Conservation (phyloP, 2,797 vertebrate genomes). For the Lepus oiostolus region DNA sequence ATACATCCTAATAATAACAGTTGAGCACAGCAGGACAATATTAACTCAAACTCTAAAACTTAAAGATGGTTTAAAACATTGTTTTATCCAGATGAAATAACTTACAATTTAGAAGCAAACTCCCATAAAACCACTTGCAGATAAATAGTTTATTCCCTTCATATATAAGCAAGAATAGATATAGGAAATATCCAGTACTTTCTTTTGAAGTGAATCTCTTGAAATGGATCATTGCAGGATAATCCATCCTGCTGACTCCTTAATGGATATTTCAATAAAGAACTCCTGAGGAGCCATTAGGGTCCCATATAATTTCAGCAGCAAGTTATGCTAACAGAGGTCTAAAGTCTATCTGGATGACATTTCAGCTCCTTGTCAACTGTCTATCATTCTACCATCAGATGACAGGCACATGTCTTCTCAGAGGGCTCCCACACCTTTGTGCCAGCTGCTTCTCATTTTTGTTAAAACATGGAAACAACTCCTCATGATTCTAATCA, state of each 20-base stretch:
- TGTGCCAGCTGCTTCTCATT: background rate
- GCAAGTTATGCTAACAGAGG: background rate
- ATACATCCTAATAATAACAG: slow-evolving; percentile 26
- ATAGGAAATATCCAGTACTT: background rate
- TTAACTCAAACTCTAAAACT: slow-evolving; percentile 53
- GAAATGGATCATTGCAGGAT: slow-evolving; percentile 3
- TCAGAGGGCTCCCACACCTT: background rate
- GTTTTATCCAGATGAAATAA: slow-evolving; percentile 37
- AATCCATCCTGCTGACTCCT: background rate
- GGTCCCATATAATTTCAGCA: slow-evolving; percentile 13
- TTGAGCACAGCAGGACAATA: background rate
- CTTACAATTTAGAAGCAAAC: background rate
- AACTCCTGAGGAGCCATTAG: background rate
- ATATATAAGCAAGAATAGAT: background rate
- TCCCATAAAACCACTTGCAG: background rate
- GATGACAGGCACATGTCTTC: background rate
- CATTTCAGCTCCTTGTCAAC: background rate
- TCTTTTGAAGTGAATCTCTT: slow-evolving; percentile 52
- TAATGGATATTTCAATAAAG: slow-evolving; percentile 42
- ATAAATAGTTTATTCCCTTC: background rate
- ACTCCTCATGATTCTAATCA: slow-evolving; percentile 8
- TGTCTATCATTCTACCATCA: background rate
- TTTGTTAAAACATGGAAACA: slow-evolving; percentile 43
- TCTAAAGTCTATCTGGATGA: background rate
- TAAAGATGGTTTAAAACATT: slow-evolving; percentile 39